Conservation (phyloP, 1,140 invertebrate species). For the Grapholita molesta region DNA sequence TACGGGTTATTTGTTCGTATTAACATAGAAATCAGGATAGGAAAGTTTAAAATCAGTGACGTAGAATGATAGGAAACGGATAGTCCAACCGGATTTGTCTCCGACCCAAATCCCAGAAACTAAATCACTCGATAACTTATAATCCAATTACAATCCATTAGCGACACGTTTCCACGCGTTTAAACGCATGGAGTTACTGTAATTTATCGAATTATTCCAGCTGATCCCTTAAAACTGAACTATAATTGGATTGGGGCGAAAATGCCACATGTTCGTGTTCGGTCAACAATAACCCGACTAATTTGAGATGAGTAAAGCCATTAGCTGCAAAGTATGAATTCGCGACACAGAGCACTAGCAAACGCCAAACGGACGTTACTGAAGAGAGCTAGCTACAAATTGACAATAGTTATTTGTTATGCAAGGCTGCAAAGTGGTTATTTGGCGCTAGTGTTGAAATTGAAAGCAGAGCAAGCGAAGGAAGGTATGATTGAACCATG, state of each 20-base stretch:
- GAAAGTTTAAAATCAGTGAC: neutral
- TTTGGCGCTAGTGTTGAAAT: too few species aligned
- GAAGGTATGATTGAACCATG: too few species aligned
- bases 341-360: neutral
- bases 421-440: too few species aligned
- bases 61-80: neutral
- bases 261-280: slow-evolving; percentile 37
- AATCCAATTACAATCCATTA: slow-evolving; percentile 14
- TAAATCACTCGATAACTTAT: neutral
- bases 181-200: slow-evolving; percentile 3
- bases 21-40: neutral
- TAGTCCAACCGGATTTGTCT: neutral
- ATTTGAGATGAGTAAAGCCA: slow-evolving; percentile 37
- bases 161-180: slow-evolving; percentile 1
- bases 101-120: neutral
- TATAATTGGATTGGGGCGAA: slow-evolving; percentile 27
- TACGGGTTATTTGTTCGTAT: neutral
- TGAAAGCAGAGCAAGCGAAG: too few species aligned
- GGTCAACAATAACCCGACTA: slow-evolving; percentile 33
- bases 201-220: slow-evolving; percentile 12
- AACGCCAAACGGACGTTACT: neutral
- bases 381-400: slow-evolving; percentile 6
- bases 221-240: slow-evolving; percentile 14
- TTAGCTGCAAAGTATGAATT: slow-evolving; percentile 21
- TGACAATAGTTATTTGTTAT: too few species aligned